A percentile compares a stretch with the other conserved stretches of the same genome.
phyloP scores from a whole-genome alignment of 1,140 invertebrate genomes.

The Lepidotrigona ventralis region DNA sequence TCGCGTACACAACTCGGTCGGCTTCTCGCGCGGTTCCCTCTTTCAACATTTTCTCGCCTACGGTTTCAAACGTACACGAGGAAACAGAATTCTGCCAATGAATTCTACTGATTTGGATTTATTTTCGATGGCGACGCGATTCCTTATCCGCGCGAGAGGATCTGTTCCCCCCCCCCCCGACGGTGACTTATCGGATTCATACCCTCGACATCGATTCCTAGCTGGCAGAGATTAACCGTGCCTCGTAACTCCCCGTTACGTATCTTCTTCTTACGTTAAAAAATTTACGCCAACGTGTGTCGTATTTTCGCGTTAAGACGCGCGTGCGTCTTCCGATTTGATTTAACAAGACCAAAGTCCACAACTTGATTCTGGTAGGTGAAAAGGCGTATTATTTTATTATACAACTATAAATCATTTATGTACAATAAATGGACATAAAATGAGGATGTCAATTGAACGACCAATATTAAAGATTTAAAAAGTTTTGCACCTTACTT shows the following conservation, averaged over 20 bases:
- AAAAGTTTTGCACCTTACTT: too few relatives aligned
- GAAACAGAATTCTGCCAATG: not conserved
- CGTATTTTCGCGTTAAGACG: not conserved
- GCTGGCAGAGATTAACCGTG: constrained; percentile 2
- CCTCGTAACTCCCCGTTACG: not conserved
- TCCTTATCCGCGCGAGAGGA: not conserved
- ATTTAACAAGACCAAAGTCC: too few relatives aligned
- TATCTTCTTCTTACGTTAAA: constrained; percentile 18
- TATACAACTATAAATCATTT: too few relatives aligned
- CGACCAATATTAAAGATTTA: too few relatives aligned
- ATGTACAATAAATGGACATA: too few relatives aligned
- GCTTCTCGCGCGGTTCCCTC: not conserved
- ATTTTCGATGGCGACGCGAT: not conserved
- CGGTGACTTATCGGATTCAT: constrained; percentile 28
- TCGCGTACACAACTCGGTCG: not conserved
- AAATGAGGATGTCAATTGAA: too few relatives aligned
- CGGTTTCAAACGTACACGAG: not conserved
- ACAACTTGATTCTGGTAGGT: too few relatives aligned
- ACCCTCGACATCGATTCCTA: constrained; percentile 11
- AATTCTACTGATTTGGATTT: not conserved
- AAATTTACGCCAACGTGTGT: constrained; percentile 24
- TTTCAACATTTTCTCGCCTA: not conserved
- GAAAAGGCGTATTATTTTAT: too few relatives aligned
- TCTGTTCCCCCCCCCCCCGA: not conserved
- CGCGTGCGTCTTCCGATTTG: not conserved